Conservation (phyloP, 2,888 invertebrate genomes). For the Drosophila hamatofila region DNA sequence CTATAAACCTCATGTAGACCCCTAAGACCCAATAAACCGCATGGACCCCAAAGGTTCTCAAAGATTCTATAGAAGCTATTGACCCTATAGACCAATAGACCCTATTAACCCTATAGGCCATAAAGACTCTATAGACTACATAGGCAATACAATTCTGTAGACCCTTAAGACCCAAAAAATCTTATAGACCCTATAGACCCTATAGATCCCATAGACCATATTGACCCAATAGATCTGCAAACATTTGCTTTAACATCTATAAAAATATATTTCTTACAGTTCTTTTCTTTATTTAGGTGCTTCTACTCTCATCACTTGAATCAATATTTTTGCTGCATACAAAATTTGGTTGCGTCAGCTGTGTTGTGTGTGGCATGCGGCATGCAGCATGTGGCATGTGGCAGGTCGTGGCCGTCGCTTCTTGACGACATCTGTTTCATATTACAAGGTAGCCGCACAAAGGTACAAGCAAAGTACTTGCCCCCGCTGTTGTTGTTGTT, state of each 20-base stretch:
- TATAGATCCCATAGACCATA: not conserved
- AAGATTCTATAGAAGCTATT: not conserved
- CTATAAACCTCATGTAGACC: no score
- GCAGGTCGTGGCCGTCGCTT: conserved; percentile 48
- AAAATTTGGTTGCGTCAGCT: conserved; percentile 33
- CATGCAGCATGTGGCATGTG: conserved; percentile 71
- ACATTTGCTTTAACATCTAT: not conserved
- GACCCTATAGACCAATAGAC: not conserved
- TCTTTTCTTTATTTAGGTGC: not conserved
- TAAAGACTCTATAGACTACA: not conserved
- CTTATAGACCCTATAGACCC: not conserved
- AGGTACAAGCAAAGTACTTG: conserved; percentile 49
- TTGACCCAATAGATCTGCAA: not conserved
- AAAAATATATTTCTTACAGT: not conserved
- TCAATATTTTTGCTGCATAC: conserved; percentile 18
- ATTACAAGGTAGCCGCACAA: conserved; percentile 67
- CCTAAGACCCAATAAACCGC: no score
- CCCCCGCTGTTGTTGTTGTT: conserved; percentile 28
- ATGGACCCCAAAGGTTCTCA: not conserved
- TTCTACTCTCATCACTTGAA: conserved; percentile 14
- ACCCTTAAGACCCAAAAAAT: not conserved
- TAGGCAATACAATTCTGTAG: no score
- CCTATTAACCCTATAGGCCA: not conserved
- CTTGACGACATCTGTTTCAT: conserved; percentile 64
- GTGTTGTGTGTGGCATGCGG: conserved; percentile 52